Conservation (phyloP, 2,888 invertebrate species). For the Acanthosoma haemorrhoidale region DNA sequence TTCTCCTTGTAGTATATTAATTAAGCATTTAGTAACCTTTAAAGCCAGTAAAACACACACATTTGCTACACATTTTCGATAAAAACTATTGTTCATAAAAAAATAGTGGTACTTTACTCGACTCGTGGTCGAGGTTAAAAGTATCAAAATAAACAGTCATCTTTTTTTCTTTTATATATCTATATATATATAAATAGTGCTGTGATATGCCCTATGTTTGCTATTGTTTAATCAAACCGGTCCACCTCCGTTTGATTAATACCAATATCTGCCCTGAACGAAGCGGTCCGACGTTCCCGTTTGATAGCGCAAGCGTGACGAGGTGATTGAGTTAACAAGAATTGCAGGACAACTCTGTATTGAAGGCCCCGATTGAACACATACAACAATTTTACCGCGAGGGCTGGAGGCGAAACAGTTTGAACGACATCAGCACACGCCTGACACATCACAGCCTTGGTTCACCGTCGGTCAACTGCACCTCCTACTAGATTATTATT, state of each 20-base stretch:
- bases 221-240: slow-evolving; percentile 6
- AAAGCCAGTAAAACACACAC: slow-evolving; percentile 39
- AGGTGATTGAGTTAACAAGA: neutral
- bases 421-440: slow-evolving; percentile 18
- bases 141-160: slow-evolving; percentile 39
- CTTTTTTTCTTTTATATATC: slow-evolving; percentile 34
- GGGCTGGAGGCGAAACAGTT: neutral
- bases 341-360: neutral
- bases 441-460: slow-evolving; percentile 23
- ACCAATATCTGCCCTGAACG: neutral
- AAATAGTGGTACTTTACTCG: slow-evolving; percentile 37
- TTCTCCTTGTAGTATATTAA: slow-evolving; percentile 36
- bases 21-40: slow-evolving; percentile 35
- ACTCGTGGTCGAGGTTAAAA: slow-evolving; percentile 33
- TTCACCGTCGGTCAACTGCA: slow-evolving; percentile 28
- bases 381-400: neutral
- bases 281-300: neutral
- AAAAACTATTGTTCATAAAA: slow-evolving; percentile 39
- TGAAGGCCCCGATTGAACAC: slow-evolving; percentile 24
- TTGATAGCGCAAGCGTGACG: neutral
- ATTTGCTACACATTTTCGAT: slow-evolving; percentile 38
- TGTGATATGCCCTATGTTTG: slow-evolving; percentile 25
- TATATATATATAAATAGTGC: slow-evolving; percentile 35
- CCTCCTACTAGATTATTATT: slow-evolving; percentile 29
- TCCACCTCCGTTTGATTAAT: neutral